Evolutionary conservation across 2,888 invertebrate genomes (phyloP).

Genomic region (Lepas anatifera): DNA sequence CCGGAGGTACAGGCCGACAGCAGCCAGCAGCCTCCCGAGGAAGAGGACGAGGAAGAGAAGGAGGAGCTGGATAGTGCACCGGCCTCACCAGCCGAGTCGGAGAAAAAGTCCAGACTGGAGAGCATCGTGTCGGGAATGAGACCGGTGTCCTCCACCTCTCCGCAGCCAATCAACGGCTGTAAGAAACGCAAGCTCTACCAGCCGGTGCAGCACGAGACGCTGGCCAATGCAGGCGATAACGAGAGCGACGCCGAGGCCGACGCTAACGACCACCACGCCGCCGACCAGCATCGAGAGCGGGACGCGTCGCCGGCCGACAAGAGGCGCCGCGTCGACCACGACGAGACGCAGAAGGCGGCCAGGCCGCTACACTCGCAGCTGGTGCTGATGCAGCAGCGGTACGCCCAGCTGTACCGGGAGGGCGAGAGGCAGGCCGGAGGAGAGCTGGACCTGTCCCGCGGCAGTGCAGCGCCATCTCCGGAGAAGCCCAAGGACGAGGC

Average conservation of each 20-base stretch:
- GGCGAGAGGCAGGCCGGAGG: not conserved
- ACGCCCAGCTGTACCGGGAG: slow-evolving; percentile 60
- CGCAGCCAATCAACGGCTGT: slow-evolving; percentile 63
- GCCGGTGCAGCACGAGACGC: slow-evolving; percentile 76
- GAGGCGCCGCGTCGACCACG: slow-evolving; percentile 58
- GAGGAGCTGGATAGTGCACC: slow-evolving; percentile 18
- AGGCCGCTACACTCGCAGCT: slow-evolving; percentile 78
- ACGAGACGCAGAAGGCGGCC: slow-evolving; percentile 32
- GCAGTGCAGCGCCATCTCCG: not conserved
- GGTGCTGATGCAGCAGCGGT: slow-evolving; percentile 82
- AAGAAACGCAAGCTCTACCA: slow-evolving; percentile 92
- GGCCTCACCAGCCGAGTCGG: slow-evolving; percentile 21
- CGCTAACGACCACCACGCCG: no score
- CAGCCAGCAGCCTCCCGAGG: slow-evolving; percentile 20
- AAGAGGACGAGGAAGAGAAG: slow-evolving; percentile 22
- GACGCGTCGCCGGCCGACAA: slow-evolving; percentile 44
- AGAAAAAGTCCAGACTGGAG: slow-evolving; percentile 82
- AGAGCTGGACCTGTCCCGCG: slow-evolving; percentile 3
- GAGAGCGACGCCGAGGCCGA: slow-evolving; percentile 25
- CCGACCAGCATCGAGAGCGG: no score
- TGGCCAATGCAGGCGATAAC: slow-evolving; percentile 32
- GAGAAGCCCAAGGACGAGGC: slow-evolving; percentile 54
- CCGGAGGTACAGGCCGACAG: slow-evolving; percentile 20
- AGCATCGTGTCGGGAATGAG: slow-evolving; percentile 91
- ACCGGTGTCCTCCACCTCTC: slow-evolving; percentile 30